Evolutionary conservation across 2,888 invertebrate genomes (phyloP), one percentile per base, ranked within the genome.

Genomic region (Spialia ferax): DNA sequence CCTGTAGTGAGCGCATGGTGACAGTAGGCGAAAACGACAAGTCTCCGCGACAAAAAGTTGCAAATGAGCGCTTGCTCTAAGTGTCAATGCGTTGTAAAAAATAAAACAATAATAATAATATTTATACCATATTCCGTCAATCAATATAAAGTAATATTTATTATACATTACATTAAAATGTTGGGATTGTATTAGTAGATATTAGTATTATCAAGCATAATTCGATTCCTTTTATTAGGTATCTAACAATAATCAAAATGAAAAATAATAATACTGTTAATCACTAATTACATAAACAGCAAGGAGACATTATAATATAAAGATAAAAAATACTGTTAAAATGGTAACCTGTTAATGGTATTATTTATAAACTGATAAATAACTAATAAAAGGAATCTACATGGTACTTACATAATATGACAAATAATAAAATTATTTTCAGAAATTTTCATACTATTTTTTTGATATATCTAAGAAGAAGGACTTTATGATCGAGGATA

Each of bases 211-310:
- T 18, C 7, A 57, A 20, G 57, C 23, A 64, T 32, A 23, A 29
- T 10, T 67, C 50, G 75, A 75, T 75, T 73, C 76, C 80, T 75
- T 63, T 29, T 79, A 85, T 82, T 80, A 80, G 80, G 74, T 70
- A 72, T 73, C 79, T 76, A 77, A 76, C 75, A 73, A 70, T 72
- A 68, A 71, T 71, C 72, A 71, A 74, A 77, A 75, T 73, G 75
- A 77, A 77, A 78, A 60, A 79, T 79, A 81, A 81, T 86, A 86
- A 87, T 87, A 88, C 87, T 85, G 85, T 79, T 71, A 60, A 70
- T 73, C 77, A 79, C 76, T 77, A 75, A 76, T 74, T 72, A 13
- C 35, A 35, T 13, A 35, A 35, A 35, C 35, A 35, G 35, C 13
- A 35, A 35, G 11, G 35, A 35, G 3, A 35, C 11, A 35, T 76